Evolutionary conservation across 1,140 invertebrate species (phyloP).

Genomic region (Theocolax elegans): DNA sequence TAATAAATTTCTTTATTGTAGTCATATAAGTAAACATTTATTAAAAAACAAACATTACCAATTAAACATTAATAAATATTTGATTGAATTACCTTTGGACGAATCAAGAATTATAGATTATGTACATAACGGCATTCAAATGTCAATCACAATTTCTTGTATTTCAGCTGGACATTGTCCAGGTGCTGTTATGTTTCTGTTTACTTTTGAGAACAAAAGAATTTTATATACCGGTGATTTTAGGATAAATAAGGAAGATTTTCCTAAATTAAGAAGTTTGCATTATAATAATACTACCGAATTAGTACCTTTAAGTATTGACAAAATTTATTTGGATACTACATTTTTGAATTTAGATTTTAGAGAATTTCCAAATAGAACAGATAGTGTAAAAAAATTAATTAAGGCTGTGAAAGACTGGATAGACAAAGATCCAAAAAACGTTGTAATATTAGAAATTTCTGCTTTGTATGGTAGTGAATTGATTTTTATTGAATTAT

Average conservation of each 20-base stretch:
- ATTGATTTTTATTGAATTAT: slow-evolving; percentile 71
- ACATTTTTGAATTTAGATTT: slow-evolving; percentile 73
- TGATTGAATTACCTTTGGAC: slow-evolving; percentile 19
- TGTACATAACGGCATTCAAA: slow-evolving; percentile 42
- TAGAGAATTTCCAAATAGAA: slow-evolving; percentile 70
- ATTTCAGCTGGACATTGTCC: slow-evolving; percentile 78
- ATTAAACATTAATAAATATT: slow-evolving; percentile 7
- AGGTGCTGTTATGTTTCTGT: slow-evolving; percentile 81
- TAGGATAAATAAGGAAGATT: slow-evolving; percentile 68
- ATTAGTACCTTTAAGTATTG: slow-evolving; percentile 55
- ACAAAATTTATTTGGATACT: slow-evolving; percentile 77
- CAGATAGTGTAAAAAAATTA: slow-evolving; percentile 68
- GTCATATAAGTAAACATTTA: slow-evolving; percentile 55
- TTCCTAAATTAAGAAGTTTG: slow-evolving; percentile 69
- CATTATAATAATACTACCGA: slow-evolving; percentile 61
- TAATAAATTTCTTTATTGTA: slow-evolving; percentile 59
- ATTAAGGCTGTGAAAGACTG: slow-evolving; percentile 68
- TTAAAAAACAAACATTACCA: slow-evolving; percentile 36
- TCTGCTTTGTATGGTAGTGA: slow-evolving; percentile 72
- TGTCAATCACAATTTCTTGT: slow-evolving; percentile 68
- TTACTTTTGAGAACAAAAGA: slow-evolving; percentile 65
- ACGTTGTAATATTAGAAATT: slow-evolving; percentile 68
- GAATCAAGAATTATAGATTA: slow-evolving; percentile 51
- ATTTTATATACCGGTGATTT: slow-evolving; percentile 81
- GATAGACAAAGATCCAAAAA: slow-evolving; percentile 63